Conservation (phyloP, 2,113 vertebrate species). For the Oncorhynchus nerka region DNA sequence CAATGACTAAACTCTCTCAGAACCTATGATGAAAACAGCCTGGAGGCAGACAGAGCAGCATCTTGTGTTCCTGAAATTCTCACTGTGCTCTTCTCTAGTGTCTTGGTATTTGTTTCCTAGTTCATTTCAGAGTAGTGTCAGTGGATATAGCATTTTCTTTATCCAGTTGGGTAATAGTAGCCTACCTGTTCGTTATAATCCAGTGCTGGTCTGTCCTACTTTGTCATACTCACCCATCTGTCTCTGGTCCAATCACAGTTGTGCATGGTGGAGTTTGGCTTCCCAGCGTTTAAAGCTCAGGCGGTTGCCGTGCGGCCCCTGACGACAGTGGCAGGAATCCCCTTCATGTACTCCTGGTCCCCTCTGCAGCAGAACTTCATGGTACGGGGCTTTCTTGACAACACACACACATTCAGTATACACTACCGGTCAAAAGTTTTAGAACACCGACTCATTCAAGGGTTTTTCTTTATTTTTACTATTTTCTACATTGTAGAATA, state of each 20-base stretch:
- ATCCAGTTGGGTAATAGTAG: conserved; percentile 5
- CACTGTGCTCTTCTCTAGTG: neutral
- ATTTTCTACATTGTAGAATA: no score
- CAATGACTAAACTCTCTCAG: conserved; percentile 7
- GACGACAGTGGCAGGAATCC: conserved; percentile 92
- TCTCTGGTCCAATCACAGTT: conserved; percentile 64
- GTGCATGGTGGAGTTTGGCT: conserved; percentile 91
- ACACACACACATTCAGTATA: neutral
- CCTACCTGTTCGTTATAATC: neutral
- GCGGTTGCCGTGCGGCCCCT: conserved; percentile 86
- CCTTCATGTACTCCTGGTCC: conserved; percentile 99
- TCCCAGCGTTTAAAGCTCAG: conserved; percentile 87
- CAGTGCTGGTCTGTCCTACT: neutral
- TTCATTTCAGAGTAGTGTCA: neutral
- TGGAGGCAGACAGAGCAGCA: neutral
- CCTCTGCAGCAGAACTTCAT: conserved; percentile 99
- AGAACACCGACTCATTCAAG: no score
- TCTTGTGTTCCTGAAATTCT: conserved; percentile 4
- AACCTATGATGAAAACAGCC: conserved; percentile 32
- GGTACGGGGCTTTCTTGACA: conserved; percentile 71
- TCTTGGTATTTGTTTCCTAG: conserved; percentile 14
- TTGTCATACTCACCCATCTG: conserved; percentile 7
- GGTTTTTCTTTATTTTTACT: no score
- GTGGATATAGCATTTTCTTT: neutral
- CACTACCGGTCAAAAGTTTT: no score